These are phyloP conservation scores for Apodemus agrarius DNA, from an alignment of 2,797 vertebrate species.

Conservation along the genomic window DNA sequence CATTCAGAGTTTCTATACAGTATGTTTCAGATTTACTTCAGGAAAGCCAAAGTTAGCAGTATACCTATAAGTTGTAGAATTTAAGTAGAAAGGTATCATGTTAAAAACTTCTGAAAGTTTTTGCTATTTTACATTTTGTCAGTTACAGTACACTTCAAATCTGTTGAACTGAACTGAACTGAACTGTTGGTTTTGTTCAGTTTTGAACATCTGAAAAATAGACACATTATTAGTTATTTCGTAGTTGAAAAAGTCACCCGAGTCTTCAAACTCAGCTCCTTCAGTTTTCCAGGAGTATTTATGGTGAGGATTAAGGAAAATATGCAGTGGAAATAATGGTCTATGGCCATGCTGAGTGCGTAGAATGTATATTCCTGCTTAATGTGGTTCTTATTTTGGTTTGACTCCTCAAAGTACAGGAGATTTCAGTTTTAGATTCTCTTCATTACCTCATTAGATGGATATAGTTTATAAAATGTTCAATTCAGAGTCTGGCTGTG, in stretches of 20 bases:
- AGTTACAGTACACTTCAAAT: neutral
- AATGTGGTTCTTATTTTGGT: neutral
- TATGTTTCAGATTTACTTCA: constrained; percentile 29
- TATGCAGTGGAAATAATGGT: neutral
- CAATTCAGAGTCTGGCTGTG: neutral
- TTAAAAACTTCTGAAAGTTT: neutral
- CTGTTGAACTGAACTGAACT: no score
- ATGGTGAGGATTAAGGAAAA: neutral
- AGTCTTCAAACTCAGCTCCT: neutral
- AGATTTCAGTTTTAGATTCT: constrained; percentile 35
- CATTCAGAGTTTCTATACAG: neutral
- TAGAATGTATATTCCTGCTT: neutral
- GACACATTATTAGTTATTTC: neutral
- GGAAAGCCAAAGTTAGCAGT: constrained; percentile 21
- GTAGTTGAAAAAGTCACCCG: neutral
- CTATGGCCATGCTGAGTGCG: neutral
- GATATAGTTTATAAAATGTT: neutral
- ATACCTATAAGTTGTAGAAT: constrained; percentile 9
- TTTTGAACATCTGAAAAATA: constrained; percentile 20
- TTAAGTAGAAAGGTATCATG: constrained; percentile 2
- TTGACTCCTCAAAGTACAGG: constrained; percentile 11
- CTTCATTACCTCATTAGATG: constrained; percentile 5
- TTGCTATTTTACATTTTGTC: neutral
- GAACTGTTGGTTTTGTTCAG: neutral
- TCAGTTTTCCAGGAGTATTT: neutral